These are phyloP conservation scores for Tragelaphus imberbis DNA, from an alignment of 2,113 vertebrate species.

Conservation along the genomic window DNA sequence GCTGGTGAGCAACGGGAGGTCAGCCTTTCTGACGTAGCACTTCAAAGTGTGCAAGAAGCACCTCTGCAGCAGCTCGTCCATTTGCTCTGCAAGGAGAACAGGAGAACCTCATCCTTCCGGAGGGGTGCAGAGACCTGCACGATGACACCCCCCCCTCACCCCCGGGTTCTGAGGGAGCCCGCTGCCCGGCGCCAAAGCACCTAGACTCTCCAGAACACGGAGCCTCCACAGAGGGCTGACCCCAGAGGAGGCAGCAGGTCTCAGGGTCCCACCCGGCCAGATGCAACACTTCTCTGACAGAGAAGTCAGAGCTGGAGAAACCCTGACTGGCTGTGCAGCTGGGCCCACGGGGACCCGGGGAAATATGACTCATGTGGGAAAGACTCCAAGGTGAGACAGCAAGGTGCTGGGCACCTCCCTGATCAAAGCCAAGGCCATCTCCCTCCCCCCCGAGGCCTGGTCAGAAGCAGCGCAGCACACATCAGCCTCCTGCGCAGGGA, in stretches of 20 bases:
- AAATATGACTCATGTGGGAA: not conserved
- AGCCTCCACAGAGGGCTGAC: not conserved
- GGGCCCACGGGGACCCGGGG: not conserved
- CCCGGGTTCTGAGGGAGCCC: not conserved
- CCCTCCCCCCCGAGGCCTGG: no score
- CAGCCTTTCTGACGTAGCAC: conserved; percentile 91
- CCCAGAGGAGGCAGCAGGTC: not conserved
- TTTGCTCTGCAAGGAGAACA: conserved; percentile 84
- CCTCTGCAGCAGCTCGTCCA: conserved; percentile 90
- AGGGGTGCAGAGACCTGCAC: not conserved
- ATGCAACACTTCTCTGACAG: not conserved
- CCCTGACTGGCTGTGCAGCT: not conserved
- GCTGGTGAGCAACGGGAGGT: conserved; percentile 95
- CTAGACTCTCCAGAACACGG: not conserved
- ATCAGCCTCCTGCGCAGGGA: fast-evolving
- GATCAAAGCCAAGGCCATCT: not conserved
- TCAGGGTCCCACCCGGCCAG: not conserved
- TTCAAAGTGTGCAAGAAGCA: conserved; percentile 96
- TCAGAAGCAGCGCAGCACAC: not conserved
- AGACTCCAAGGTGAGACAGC: not conserved
- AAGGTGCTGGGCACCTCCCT: not conserved
- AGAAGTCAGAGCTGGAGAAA: not conserved
- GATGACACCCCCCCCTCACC: no score
- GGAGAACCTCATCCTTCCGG: not conserved
- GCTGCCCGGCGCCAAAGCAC: not conserved